Evolutionary conservation across 2,888 invertebrate species (phyloP), one percentile per base, ranked within the genome.

Genomic region (Octonoba sinensis): DNA sequence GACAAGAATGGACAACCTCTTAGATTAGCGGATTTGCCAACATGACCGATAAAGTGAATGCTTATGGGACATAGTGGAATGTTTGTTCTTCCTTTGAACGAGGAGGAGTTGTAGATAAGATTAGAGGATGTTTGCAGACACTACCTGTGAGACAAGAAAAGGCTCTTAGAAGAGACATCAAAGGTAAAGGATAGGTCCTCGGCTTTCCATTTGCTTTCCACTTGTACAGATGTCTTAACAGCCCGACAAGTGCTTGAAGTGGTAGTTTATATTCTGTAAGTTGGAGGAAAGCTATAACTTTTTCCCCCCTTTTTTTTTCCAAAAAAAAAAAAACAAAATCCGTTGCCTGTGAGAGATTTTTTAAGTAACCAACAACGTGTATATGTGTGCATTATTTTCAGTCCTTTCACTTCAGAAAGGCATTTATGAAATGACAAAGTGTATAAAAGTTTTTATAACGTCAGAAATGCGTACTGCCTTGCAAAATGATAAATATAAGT

Each of bases 51-150:
- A 47, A 70, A 57, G 57, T 59, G 46, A 70, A 44, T 70, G 70
- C 70, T 70, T 69, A 70, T 46, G 56, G 47, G 36, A 27, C n/a
- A 20, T 67, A 67, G 62, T 62, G 54, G 56, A 79, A 62, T 79
- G 79, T 79, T 79, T 79, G 79, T 72, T 73, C 67, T 79, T 62
- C 44, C 67, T 60, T 62, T 36, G 16, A 18, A 24, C 16, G 70
- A 56, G 65, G 64, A 47, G 65, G 69, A 65, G 78, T 20, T 56
- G 73, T 44, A 72, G 79, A 73, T 79, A 60, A 79, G 79, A 79
- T 79, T 79, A 79, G 79, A 72, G 73, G 79, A 56, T 79, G 79
- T 79, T 79, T 79, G 79, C 79, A 73, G 79, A 79, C 79, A 73
- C 79, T 79, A 79, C 79, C 78, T 67, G n/a, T n/a, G 66, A 73